Percentiles rank a stretch among this genome's conserved stretches.
Conservation (phyloP, 2,113 vertebrate species). For the Urocolius indicus region DNA sequence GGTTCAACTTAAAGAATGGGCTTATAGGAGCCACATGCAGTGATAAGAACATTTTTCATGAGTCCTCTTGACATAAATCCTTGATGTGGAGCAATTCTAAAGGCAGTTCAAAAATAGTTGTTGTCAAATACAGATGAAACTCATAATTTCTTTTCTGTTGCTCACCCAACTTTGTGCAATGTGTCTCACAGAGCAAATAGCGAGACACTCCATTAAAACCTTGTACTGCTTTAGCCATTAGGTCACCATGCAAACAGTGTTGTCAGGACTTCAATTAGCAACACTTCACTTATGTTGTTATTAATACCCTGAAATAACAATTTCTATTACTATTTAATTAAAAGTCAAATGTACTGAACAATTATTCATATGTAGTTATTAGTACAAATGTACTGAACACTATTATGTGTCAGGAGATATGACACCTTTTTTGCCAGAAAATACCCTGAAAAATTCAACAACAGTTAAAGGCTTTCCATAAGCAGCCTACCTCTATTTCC, state of each 20-base stretch:
- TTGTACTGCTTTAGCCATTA: neutral
- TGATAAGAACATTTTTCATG: fast-evolving
- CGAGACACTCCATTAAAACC: neutral
- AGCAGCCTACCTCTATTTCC: neutral
- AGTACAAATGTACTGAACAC: neutral
- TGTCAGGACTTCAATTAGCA: neutral
- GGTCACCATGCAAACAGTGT: neutral
- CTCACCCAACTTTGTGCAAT: neutral
- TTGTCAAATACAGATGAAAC: neutral
- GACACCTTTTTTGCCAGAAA: neutral
- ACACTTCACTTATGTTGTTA: neutral
- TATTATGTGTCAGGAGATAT: neutral
- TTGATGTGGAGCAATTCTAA: neutral
- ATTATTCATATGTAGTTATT: neutral
- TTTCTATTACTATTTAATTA: constrained; percentile 21
- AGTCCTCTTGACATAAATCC: neutral
- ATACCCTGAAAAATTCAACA: neutral
- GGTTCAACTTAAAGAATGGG: neutral
- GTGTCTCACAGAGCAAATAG: neutral
- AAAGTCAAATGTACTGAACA: neutral
- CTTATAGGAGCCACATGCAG: neutral
- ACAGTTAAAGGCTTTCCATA: neutral
- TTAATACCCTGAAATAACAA: constrained; percentile 16
- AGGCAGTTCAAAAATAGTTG: neutral
- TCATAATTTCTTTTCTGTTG: neutral